Conservation (phyloP, 2,113 vertebrate genomes). For the Indri indri region DNA sequence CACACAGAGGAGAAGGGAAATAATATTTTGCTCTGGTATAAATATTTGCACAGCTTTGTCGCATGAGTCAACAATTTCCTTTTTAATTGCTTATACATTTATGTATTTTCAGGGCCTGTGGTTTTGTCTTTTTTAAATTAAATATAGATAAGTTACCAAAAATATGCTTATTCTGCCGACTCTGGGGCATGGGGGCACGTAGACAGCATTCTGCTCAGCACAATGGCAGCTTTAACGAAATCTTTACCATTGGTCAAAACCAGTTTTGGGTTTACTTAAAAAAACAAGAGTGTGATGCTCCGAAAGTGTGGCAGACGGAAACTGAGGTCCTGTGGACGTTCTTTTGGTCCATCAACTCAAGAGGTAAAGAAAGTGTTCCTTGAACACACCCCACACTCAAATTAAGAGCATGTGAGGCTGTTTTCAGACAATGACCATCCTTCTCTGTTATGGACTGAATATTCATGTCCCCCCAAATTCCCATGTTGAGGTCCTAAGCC, state of each 20-base stretch:
- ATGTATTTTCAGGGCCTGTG: not conserved
- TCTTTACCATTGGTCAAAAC: not conserved
- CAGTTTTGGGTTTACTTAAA: not conserved
- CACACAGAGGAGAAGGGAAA: not conserved
- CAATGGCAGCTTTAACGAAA: not conserved
- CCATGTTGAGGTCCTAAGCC: not conserved
- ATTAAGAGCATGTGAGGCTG: accelerated
- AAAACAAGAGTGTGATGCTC: not conserved
- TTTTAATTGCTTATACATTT: not conserved
- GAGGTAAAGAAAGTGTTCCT: not conserved
- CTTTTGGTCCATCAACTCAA: not conserved
- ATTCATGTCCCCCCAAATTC: not conserved
- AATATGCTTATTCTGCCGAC: not conserved
- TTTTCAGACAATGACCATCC: not conserved
- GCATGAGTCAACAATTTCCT: not conserved
- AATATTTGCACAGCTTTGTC: not conserved
- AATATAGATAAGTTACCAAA: not conserved
- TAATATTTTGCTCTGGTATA: not conserved
- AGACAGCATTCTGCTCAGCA: not conserved
- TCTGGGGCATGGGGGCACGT: accelerated
- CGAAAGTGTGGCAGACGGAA: accelerated
- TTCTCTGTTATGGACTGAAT: not conserved
- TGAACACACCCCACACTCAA: not conserved
- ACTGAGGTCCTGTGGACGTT: accelerated
- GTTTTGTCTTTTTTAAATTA: not conserved